Evolutionary conservation across 92 coral and sea anemone species (phyloP), one percentile per base, ranked within the genome.

Genomic region (Isaurus tuberculatus): DNA sequence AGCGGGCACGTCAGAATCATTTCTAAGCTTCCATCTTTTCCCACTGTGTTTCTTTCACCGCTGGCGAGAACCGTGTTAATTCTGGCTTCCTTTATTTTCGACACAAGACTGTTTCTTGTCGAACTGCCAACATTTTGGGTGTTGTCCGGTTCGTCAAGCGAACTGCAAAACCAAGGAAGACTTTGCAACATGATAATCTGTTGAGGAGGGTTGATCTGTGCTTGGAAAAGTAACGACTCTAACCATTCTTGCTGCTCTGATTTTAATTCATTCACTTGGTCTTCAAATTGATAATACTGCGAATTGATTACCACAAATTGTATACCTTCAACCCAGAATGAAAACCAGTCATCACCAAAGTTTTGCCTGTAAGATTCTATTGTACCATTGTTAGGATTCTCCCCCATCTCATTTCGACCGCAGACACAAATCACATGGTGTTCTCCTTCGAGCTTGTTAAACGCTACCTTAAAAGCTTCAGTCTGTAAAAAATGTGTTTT

Each of bases 241-340:
- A 94, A 77, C 98, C 98, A 94, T 33, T 94, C 98, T 4, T 81
- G 75, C 29, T 94, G 98, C 49, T 94, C 98, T 3, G 42, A 30
- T 32, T 65, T 86, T 20, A 94, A 82, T 84, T 85, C 83, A 40
- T 65, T 79, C 61, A 60, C 71, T 25, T 84, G 89, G 16, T 75
- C 79, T 30, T 73, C 86, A 5, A 66, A 78, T 22, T 73, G 84
- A 75, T 83, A 91, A 79, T 91, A 94, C 60, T 84, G 75, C n/a
- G 98, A 91, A 73, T 94, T 94, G 29, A 94, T 43, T 13, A 79
- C 95, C 53, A 94, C 67, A 74, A 94, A 94, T 34, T 91, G 93
- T 8, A 94, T 91, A 15, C 98, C 98, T 48, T 94, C 98, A 11
- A 94, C 94, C 98, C 98, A 94, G 73, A 94, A 94, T 0, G 91